A percentile compares a stretch with the other conserved stretches of the same genome.
Evolutionary conservation across 2,888 invertebrate species (phyloP).

Genomic region (Hybos culiciformis): DNA sequence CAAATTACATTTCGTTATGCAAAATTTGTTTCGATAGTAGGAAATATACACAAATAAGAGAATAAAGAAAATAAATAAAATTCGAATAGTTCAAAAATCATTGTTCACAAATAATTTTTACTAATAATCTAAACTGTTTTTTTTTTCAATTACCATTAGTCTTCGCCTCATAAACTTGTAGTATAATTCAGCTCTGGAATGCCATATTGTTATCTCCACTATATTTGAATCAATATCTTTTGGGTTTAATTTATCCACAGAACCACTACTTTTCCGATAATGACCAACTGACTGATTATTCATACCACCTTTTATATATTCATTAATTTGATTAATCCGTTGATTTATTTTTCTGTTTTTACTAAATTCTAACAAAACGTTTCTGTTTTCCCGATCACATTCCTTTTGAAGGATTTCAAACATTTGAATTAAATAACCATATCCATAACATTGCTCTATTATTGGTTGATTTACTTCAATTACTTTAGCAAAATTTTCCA

Average conservation of each 20-base stretch:
- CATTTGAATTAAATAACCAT: slow-evolving; percentile 57
- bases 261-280: slow-evolving; percentile 31
- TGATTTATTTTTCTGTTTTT: slow-evolving; percentile 49
- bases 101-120: not conserved
- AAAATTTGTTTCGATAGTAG: too few relatives aligned
- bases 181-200: slow-evolving; percentile 81
- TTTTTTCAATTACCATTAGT: slow-evolving; percentile 43
- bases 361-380: slow-evolving; percentile 58
- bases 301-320: slow-evolving; percentile 37
- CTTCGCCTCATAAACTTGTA: slow-evolving; percentile 72
- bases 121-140: not conserved
- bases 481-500: slow-evolving; percentile 72
- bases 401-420: slow-evolving; percentile 60
- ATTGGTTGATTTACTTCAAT: slow-evolving; percentile 80
- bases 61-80: too few relatives aligned
- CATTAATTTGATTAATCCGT: slow-evolving; percentile 49
- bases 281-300: slow-evolving; percentile 17
- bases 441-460: slow-evolving; percentile 79
- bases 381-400: slow-evolving; percentile 52
- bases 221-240: slow-evolving; percentile 76
- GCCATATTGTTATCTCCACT: slow-evolving; percentile 82
- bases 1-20: too few relatives aligned
- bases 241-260: slow-evolving; percentile 53
- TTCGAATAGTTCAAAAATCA: slow-evolving; percentile 12
- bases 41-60: not conserved